Conservation (phyloP, 2,113 vertebrate genomes). For the Psilopsiagon aymara region DNA sequence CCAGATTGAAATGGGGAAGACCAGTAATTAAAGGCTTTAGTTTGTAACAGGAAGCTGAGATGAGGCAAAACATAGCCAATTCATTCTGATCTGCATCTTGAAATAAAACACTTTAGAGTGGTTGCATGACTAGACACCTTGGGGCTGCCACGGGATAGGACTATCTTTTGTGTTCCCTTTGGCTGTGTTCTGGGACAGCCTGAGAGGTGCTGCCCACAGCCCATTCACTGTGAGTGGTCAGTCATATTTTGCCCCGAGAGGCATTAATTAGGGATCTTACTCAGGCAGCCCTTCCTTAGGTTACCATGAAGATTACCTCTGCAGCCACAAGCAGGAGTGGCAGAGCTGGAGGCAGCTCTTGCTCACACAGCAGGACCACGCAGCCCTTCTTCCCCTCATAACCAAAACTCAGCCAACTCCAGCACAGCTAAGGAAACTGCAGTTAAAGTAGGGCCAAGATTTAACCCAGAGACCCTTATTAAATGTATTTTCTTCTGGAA, state of each 20-base stretch:
- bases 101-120: neutral
- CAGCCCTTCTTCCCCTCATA: neutral
- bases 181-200: neutral
- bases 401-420: neutral
- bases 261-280: neutral
- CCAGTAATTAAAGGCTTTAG: neutral
- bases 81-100: neutral
- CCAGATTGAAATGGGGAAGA: neutral
- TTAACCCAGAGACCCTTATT: neutral
- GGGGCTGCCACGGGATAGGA: neutral
- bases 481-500: conserved; percentile 29
- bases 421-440: neutral
- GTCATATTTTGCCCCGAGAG: neutral
- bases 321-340: neutral
- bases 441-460: neutral
- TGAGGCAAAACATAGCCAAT: neutral
- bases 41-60: neutral
- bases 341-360: neutral
- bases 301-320: neutral
- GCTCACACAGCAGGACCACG: neutral
- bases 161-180: neutral
- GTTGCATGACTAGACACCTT: neutral
- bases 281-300: neutral
- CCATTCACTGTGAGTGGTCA: neutral
- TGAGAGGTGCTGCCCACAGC: neutral